Evolutionary conservation across 2,888 invertebrate genomes (phyloP).

Genomic region (Xanthia togata): DNA sequence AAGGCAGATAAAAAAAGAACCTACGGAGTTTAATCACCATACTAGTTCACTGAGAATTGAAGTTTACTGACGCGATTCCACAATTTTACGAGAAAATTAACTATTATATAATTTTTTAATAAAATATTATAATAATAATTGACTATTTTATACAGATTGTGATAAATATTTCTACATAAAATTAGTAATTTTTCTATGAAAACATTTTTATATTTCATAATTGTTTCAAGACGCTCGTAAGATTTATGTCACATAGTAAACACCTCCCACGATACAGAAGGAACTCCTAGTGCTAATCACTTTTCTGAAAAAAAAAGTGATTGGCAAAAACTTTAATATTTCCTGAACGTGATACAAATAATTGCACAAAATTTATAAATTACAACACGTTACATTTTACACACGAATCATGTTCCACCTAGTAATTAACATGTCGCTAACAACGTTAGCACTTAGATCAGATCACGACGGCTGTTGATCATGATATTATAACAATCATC

Average conservation of each 20-base stretch:
- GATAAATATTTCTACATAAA: not conserved
- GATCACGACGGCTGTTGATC: slow-evolving; percentile 39
- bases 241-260: not conserved
- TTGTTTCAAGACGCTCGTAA: not conserved
- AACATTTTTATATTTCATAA: not conserved
- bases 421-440: slow-evolving; percentile 13
- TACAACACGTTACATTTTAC: slow-evolving; percentile 22
- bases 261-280: not conserved
- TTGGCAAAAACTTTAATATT: not conserved
- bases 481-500: slow-evolving; percentile 14
- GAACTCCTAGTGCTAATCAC: not conserved
- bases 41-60: not conserved
- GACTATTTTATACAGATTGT: too few relatives aligned
- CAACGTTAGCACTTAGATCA: slow-evolving; percentile 36
- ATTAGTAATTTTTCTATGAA: too few relatives aligned
- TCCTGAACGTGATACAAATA: slow-evolving; percentile 50
- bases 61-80: not conserved
- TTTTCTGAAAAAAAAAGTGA: not conserved
- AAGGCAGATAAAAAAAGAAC: not conserved
- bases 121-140: too few relatives aligned
- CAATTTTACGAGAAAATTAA: not conserved
- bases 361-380: slow-evolving; percentile 16
- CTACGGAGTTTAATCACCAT: too few relatives aligned
- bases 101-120: too few relatives aligned
- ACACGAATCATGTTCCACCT: slow-evolving; percentile 5